Evolutionary conservation across 2,797 vertebrate genomes (phyloP).

Genomic region (Tenualosa thibaudeaui): DNA sequence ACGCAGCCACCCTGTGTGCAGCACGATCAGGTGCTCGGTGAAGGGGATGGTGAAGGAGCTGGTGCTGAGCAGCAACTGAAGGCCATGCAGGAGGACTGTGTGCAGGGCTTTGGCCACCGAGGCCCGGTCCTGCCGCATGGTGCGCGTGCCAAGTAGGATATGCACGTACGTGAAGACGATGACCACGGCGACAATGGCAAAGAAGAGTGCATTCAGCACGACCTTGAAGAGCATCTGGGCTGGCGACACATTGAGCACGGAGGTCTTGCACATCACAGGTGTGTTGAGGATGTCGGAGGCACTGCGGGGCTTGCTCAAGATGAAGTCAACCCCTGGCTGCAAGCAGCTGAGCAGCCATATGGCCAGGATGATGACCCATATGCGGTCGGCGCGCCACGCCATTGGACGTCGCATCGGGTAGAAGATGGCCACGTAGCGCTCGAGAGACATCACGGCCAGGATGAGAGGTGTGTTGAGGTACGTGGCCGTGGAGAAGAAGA

Average conservation of each 20-base stretch:
- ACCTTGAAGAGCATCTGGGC: conserved; percentile 62
- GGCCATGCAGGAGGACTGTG: conserved; percentile 75
- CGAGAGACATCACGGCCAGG: conserved; percentile 77
- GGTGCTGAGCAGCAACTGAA: conserved; percentile 75
- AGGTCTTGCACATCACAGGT: conserved; percentile 51
- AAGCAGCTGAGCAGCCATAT: conserved; percentile 66
- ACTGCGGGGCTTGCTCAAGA: conserved; percentile 39
- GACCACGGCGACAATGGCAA: conserved; percentile 63
- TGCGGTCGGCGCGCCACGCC: conserved; percentile 69
- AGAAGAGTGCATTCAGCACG: conserved; percentile 60
- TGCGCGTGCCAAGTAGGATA: conserved; percentile 72
- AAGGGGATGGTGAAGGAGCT: conserved; percentile 68
- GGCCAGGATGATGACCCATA: conserved; percentile 68
- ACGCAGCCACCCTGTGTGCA: conserved; percentile 49
- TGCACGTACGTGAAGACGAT: conserved; percentile 76
- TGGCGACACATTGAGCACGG: conserved; percentile 52
- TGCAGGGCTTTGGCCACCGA: conserved; percentile 72
- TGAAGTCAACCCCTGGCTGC: conserved; percentile 50
- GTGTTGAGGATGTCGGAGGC: conserved; percentile 50
- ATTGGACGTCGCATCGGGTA: conserved; percentile 67
- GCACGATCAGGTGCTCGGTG: conserved; percentile 58
- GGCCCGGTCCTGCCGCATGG: conserved; percentile 63
- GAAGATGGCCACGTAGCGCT: conserved; percentile 76
- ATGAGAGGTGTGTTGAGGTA: conserved; percentile 73
- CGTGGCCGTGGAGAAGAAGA: conserved; percentile 63